These are phyloP conservation scores for Polypedilum vanderplanki DNA, from an alignment of 1,140 invertebrate species.

Conservation along the genomic window DNA sequence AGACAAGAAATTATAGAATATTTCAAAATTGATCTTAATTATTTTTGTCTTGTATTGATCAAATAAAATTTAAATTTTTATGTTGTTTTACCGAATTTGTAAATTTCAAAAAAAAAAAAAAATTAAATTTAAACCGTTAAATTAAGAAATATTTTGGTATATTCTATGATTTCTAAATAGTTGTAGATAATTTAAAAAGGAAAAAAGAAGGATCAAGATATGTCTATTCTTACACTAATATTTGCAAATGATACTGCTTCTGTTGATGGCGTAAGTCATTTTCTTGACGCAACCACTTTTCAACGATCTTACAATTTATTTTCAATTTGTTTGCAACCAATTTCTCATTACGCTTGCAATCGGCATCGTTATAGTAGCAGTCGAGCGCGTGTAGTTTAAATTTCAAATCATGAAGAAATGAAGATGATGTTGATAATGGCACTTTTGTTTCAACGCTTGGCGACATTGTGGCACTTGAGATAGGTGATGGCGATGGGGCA, in stretches of 20 bases:
- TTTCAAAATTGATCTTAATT: too few relatives aligned
- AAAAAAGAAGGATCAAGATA: not conserved
- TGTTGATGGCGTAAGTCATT: slow-evolving; percentile 5
- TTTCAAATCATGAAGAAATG: slow-evolving; percentile 23
- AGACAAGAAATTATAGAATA: too few relatives aligned
- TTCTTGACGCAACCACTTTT: slow-evolving; percentile 7
- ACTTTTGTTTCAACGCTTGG: slow-evolving; percentile 19
- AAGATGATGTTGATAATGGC: slow-evolving; percentile 1
- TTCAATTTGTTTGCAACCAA: slow-evolving; percentile 22
- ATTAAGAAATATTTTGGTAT: too few relatives aligned
- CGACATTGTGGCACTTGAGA: slow-evolving; percentile 20
- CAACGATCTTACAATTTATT: slow-evolving; percentile 15
- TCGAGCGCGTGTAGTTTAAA: not conserved
- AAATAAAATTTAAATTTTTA: too few relatives aligned
- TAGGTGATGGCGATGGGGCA: not conserved
- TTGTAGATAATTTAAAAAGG: too few relatives aligned
- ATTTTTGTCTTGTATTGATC: too few relatives aligned
- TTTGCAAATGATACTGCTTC: slow-evolving; percentile 24
- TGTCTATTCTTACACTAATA: not conserved
- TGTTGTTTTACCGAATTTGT: too few relatives aligned
- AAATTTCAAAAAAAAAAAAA: too few relatives aligned
- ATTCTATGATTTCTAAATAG: too few relatives aligned
- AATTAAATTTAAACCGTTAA: too few relatives aligned
- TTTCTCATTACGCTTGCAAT: slow-evolving; percentile 18
- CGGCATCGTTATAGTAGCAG: slow-evolving; percentile 20